These are phyloP conservation scores for Temnothorax longispinosus DNA, from an alignment of 1,140 invertebrate genomes.

Conservation along the genomic window DNA sequence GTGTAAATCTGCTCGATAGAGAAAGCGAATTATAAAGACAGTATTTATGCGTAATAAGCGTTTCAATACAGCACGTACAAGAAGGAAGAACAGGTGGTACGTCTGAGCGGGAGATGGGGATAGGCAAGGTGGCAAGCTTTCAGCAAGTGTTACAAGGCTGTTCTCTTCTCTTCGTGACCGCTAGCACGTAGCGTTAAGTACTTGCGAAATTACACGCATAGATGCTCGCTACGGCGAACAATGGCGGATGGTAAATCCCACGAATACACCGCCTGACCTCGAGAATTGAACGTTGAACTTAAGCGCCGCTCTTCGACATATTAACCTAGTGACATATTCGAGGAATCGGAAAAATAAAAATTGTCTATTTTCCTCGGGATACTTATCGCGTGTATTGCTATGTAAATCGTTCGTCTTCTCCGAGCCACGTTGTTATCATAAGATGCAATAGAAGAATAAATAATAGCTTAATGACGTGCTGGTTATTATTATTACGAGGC, in stretches of 20 bases:
- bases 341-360: slow-evolving; percentile 11
- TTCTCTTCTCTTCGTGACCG: slow-evolving; percentile 42
- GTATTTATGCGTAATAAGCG: slow-evolving; percentile 9
- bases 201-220: slow-evolving; percentile 60
- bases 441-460: slow-evolving; percentile 20
- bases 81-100: slow-evolving; percentile 41
- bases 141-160: slow-evolving; percentile 67
- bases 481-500: neutral
- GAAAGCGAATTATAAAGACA: slow-evolving; percentile 14
- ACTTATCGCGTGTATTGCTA: neutral
- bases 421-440: slow-evolving; percentile 12
- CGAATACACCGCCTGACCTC: slow-evolving; percentile 16
- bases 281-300: slow-evolving; percentile 31
- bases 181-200: slow-evolving; percentile 40
- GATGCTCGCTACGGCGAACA: slow-evolving; percentile 32
- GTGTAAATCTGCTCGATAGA: neutral
- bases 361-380: slow-evolving; percentile 18
- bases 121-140: slow-evolving; percentile 53
- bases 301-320: neutral
- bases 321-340: slow-evolving; percentile 53
- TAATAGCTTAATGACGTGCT: neutral
- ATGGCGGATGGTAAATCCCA: slow-evolving; percentile 35
- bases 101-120: slow-evolving; percentile 18
- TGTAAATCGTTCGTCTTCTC: slow-evolving; percentile 17
- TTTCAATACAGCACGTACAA: neutral